A percentile compares a stretch with the other conserved stretches of the same genome.
These are phyloP conservation scores for Brachionus plicatilis DNA, from an alignment of 1,140 invertebrate species.

Conservation along the genomic window DNA sequence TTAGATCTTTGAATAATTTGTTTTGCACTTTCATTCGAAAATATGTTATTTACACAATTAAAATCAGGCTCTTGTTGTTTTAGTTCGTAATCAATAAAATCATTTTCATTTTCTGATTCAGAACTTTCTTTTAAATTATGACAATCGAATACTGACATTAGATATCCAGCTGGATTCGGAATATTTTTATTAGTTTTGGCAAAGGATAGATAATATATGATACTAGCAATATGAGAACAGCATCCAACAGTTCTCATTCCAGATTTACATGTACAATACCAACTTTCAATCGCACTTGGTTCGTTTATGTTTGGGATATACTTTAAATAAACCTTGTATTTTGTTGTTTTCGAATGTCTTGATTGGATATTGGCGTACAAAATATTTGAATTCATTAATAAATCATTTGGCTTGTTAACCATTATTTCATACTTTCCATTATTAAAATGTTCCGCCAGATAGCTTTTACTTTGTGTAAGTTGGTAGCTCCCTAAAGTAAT, in stretches of 20 bases:
- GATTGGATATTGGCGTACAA: background rate
- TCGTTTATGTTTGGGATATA: background rate
- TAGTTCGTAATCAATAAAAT: too few species aligned
- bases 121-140: background rate
- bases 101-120: too few species aligned
- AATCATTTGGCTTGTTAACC: background rate
- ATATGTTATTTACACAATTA: background rate
- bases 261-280: slow-evolving; percentile 14
- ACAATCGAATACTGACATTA: background rate
- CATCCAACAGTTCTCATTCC: background rate
- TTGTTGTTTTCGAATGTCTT: background rate
- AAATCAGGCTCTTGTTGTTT: too few species aligned
- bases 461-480: background rate
- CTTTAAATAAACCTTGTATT: background rate
- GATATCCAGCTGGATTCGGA: background rate
- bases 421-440: background rate
- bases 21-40: background rate
- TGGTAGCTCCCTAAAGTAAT: background rate
- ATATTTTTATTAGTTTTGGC: background rate
- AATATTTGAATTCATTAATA: background rate
- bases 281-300: background rate
- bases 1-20: background rate
- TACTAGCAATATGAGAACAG: background rate
- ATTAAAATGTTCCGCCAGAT: background rate
- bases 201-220: background rate